These are phyloP conservation scores for Blennius ocellaris DNA, from an alignment of 2,113 vertebrate species.

Conservation along the genomic window DNA sequence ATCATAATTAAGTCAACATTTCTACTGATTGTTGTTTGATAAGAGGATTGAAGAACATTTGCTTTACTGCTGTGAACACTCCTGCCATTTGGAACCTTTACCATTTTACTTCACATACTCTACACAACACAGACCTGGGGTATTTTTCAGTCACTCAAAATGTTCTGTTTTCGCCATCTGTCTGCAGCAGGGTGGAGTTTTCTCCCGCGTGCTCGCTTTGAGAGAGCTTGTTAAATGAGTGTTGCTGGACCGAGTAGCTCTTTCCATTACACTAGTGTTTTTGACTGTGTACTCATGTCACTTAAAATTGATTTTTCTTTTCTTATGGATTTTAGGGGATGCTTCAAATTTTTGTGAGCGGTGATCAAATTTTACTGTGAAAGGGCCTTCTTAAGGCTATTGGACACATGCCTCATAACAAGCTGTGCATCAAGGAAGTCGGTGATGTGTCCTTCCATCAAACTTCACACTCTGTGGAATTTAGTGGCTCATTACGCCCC, in stretches of 20 bases:
- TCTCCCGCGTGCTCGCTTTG: constrained; percentile 32
- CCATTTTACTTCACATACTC: not conserved
- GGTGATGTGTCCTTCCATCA: constrained; percentile 44
- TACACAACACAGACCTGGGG: constrained; percentile 8
- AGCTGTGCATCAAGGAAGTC: not conserved
- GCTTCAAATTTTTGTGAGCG: not conserved
- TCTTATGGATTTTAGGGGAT: not conserved
- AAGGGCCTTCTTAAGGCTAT: not conserved
- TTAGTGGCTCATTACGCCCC: constrained; percentile 7
- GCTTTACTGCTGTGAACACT: no score
- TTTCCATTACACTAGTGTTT: constrained; percentile 73
- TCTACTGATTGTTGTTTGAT: no score
- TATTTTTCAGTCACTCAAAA: constrained; percentile 15
- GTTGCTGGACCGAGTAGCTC: constrained; percentile 55
- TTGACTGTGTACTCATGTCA: constrained; percentile 16
- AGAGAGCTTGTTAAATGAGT: constrained; percentile 57
- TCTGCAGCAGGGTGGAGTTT: constrained; percentile 63
- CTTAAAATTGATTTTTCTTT: constrained; percentile 11
- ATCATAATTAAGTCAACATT: no score
- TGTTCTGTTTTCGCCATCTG: constrained; percentile 68
- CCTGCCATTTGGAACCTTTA: no score
- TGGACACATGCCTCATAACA: not conserved
- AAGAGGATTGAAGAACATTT: no score
- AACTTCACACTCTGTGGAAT: constrained; percentile 14
- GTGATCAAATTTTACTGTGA: not conserved